Percentiles rank a stretch among this genome's conserved stretches.
phyloP scores from a whole-genome alignment of 2,797 vertebrate species.

The Halcyon badia region DNA sequence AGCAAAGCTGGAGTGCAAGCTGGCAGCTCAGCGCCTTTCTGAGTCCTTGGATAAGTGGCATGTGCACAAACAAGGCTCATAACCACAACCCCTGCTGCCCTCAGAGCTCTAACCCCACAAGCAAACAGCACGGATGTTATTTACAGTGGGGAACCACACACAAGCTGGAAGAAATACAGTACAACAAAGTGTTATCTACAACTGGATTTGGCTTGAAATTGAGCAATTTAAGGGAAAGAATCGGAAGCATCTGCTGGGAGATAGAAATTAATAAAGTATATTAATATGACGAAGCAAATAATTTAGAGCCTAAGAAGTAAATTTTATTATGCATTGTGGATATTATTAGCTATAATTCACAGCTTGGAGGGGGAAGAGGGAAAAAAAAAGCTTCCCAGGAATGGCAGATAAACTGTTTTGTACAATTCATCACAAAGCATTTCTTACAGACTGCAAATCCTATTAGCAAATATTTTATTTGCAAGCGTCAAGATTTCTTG shows the following conservation, averaged over 20 bases:
- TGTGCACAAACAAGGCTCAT: not conserved
- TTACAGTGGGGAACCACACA: not conserved
- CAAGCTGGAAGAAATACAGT: not conserved
- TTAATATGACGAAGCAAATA: not conserved
- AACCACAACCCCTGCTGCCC: not conserved
- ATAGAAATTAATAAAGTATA: not conserved
- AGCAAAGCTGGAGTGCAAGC: not conserved
- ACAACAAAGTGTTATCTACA: not conserved
- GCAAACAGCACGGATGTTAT: not conserved
- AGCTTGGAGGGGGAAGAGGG: not conserved
- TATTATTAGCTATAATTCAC: not conserved
- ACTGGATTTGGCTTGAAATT: not conserved
- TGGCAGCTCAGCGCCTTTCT: not conserved
- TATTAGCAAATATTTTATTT: not conserved
- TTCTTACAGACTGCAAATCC: not conserved
- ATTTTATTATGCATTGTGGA: not conserved
- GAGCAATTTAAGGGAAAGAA: not conserved
- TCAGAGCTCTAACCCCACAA: not conserved
- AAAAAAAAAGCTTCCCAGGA: not conserved
- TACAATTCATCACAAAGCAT: not conserved
- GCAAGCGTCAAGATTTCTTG: not conserved
- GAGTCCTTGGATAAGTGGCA: not conserved
- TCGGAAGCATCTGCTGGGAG: not conserved
- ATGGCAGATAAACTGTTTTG: not conserved
- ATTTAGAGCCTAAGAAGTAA: not conserved